Evolutionary conservation across 2,113 vertebrate species (phyloP).

Genomic region (Mastomys natalensis): DNA sequence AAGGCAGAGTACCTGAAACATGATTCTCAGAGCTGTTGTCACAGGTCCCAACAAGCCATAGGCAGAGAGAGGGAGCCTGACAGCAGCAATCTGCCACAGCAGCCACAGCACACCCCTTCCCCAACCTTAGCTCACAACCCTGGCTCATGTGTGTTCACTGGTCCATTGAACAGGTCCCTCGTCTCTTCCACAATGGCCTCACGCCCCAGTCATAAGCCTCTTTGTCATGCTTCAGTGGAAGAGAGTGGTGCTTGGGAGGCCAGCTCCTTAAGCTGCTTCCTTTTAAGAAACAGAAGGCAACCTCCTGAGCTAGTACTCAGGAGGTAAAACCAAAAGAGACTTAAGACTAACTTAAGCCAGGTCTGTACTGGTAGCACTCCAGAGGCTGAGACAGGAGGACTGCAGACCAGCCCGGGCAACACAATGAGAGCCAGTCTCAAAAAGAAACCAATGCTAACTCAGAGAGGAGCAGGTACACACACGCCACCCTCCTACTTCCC

Average conservation of each 20-base stretch:
- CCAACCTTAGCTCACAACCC: neutral
- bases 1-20: neutral
- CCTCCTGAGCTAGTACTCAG: neutral
- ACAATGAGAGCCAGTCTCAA: neutral
- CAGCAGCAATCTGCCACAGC: neutral
- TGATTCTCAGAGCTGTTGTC: neutral
- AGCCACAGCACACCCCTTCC: neutral
- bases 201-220: neutral
- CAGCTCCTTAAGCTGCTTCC: neutral
- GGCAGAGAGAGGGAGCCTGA: neutral
- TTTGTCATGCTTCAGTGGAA: neutral
- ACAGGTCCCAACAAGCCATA: neutral
- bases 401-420: neutral
- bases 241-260: neutral
- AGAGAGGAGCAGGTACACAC: neutral
- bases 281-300: neutral
- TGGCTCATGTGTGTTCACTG: neutral
- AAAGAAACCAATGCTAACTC: neutral
- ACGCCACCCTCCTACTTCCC: neutral
- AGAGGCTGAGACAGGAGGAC: neutral
- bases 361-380: neutral
- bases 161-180: neutral
- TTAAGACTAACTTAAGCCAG: neutral
- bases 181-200: slow-evolving; percentile 26
- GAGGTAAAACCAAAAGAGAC: neutral